Base-by-base conservation (phyloP, 2,888 invertebrate species). In the Drosophila cognata region DNA sequence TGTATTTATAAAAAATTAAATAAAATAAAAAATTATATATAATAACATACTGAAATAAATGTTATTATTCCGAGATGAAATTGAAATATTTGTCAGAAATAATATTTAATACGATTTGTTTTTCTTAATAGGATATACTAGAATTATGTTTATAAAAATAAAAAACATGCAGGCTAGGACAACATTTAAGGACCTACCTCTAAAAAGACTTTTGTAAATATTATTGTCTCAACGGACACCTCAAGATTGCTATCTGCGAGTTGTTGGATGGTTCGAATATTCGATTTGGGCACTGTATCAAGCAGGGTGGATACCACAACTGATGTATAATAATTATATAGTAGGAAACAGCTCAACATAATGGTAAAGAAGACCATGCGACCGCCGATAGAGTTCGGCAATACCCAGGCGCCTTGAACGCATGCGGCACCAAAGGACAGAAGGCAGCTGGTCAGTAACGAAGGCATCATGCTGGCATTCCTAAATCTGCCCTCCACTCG, bases 311-410 rank as follows among this genome's bases (percentile, higher is more conserved):
- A 95, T 0, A 95, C 95, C 73, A 95, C 95, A 84, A 94, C 94
- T 0, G 95, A 95, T 0, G 95, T 95, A 83, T 95, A 95, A 18
- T 95, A 94, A 16, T 95, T 95, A 84, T 95, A 95, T 62, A 95
- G 89, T 58, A 94, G 92, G 84, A 94, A 94, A 5, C 93, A 91
- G 1, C 92, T 88, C 10, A 92, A n/a, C 36, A 91, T 84, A 10
- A 92, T 57, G 0, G 90, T 81, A 21, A 90, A 83, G 58, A 92
- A 91, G 2, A 80, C 87, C 74, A 92, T 82, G 48, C 94, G 91
- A 1, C 94, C 94, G 0, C 94, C 91, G 10, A 83, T 88, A 36
- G 94, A 94, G 52, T 83, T 88, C 0, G 94, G 94, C 75, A 94
- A 92, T 0, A 92, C 77, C 69, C 93, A 92, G 7, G 92, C 92